Conservation (phyloP, 2,113 vertebrate genomes). For the Gulo gulo region DNA sequence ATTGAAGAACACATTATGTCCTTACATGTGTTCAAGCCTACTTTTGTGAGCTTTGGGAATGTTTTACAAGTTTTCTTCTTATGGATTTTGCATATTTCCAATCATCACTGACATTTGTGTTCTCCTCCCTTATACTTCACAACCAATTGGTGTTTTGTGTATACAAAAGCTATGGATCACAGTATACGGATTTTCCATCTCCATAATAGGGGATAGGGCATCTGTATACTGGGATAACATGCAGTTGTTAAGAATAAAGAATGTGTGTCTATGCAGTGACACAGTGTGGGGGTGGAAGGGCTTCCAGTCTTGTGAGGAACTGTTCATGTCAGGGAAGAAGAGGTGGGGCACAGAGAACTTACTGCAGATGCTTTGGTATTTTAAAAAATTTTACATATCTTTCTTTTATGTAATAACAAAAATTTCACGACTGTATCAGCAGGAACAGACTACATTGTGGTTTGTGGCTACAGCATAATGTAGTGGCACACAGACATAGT, state of each 20-base stretch:
- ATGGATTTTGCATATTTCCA: not conserved
- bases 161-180: not conserved
- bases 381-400: not conserved
- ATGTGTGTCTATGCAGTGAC: not conserved
- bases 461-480: too few relatives aligned
- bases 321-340: not conserved
- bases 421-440: not conserved
- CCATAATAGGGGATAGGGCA: not conserved
- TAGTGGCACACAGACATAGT: not conserved
- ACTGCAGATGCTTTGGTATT: not conserved
- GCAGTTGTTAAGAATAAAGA: not conserved
- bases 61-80: not conserved
- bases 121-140: not conserved
- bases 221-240: not conserved
- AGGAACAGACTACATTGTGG: not conserved
- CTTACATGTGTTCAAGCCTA: not conserved
- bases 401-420: slow-evolving; percentile 7
- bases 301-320: not conserved
- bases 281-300: not conserved
- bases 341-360: not conserved
- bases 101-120: not conserved
- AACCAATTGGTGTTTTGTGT: not conserved
- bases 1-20: not conserved
- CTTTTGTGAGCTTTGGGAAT: not conserved
- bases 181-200: not conserved